Base-by-base conservation (phyloP, 2,113 vertebrate genomes). In the Puma concolor region DNA sequence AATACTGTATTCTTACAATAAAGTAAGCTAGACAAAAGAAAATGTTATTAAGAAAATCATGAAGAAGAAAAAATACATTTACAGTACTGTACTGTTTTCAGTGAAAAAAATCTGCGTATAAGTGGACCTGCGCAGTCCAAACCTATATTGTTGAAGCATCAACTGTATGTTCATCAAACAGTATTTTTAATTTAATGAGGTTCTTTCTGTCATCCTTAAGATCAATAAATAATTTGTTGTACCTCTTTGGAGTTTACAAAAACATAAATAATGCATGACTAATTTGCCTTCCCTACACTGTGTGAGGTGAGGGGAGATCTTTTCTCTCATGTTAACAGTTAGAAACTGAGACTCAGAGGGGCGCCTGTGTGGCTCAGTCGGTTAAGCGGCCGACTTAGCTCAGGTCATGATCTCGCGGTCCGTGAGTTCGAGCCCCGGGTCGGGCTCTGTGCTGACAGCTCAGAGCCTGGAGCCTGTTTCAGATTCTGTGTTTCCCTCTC, bases 151-250 rank as follows among this genome's bases (percentile, higher is more conserved):
- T 72, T 72, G 0, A 74, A 74, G 23, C 38, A 76, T 44, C 72
- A 27, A 27, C 38, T 76, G 76, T 50, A 33, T 57, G 54, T 57
- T 57, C 9, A 50, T 79, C 16, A 52, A 91, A 25, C 50, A 72
- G 54, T 76, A 25, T 69, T 97, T 95, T 84, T 84, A 80, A 74
- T 88, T 83, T 91, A 79, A 64, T 87, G 25, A 92, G 38, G 25
- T n/a, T 85, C 64, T 67, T 88, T 23, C 82, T 80, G 63, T 52
- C 69, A 79, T 97, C 23, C 44, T 91, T 84, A 66, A 94, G 54
- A 67, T 96, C 9, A 67, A 0, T 94, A 33, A 94, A 74, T 91
- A 91, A 84, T 92, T 88, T 95, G 88, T 95, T 88, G 48, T 91
- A 84, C 29, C 48, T 84, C 44, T 92, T 89, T 54, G 71, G 50